Percentiles rank a stretch among this genome's conserved stretches.
Conservation (phyloP, 2,888 invertebrate genomes). For the Hydriomena furcata region DNA sequence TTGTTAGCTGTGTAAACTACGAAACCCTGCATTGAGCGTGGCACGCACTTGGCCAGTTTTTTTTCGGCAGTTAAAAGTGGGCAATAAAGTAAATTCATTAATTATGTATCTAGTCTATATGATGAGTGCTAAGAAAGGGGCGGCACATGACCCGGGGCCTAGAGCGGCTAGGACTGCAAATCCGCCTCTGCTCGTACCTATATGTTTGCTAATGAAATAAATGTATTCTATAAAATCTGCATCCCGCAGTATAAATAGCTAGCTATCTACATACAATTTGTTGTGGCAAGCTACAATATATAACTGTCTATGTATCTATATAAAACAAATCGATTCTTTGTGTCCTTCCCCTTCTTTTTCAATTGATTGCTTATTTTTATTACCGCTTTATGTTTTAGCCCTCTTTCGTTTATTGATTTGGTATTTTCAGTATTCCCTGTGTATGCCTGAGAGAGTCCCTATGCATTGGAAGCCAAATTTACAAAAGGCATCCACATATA, state of each 20-base stretch:
- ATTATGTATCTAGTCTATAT: too few relatives aligned
- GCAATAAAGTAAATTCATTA: too few relatives aligned
- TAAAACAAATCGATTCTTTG: slow-evolving; percentile 13
- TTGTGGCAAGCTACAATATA: slow-evolving; percentile 21
- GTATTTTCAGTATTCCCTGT: slow-evolving; percentile 81
- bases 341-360: slow-evolving; percentile 3
- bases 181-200: too few relatives aligned
- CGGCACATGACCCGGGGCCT: too few relatives aligned
- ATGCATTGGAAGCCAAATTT: slow-evolving; percentile 84
- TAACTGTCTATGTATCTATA: slow-evolving; percentile 10
- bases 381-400: slow-evolving; percentile 45
- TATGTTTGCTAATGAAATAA: slow-evolving; percentile 24
- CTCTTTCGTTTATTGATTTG: slow-evolving; percentile 56
- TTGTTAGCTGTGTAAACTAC: too few relatives aligned
- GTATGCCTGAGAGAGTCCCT: slow-evolving; percentile 83
- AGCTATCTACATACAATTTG: slow-evolving; percentile 12
- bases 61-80: too few relatives aligned
- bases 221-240: slow-evolving; percentile 1
- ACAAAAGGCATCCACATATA: slow-evolving; percentile 82
- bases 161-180: too few relatives aligned
- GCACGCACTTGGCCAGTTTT: too few relatives aligned
- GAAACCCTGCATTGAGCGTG: too few relatives aligned
- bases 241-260: slow-evolving; percentile 11
- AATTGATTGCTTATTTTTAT: slow-evolving; percentile 35
- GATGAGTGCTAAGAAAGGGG: too few relatives aligned